A percentile compares a stretch with the other conserved stretches of the same genome.
phyloP scores from a whole-genome alignment of 2,888 invertebrate species.

The Leistus spinibarbis region DNA sequence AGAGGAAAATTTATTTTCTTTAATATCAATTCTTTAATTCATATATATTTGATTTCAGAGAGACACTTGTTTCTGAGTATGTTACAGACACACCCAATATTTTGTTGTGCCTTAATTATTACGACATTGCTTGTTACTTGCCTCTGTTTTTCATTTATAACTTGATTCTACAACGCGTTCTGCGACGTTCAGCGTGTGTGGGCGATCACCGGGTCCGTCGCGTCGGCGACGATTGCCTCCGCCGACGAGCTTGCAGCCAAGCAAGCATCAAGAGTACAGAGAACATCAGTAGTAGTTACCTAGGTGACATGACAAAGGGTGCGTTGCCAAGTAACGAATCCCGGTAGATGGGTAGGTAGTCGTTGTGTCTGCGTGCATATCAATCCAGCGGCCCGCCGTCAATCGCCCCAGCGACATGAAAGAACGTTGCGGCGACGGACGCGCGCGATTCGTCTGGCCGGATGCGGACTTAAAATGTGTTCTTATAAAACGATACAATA shows the following conservation, averaged over 20 bases:
- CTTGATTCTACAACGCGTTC: too few species aligned
- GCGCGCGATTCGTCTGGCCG: neutral
- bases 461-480: conserved; percentile 8
- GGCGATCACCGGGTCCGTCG: neutral
- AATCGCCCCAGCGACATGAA: neutral
- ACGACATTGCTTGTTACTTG: neutral
- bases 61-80: too few species aligned
- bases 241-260: neutral
- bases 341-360: conserved; percentile 51
- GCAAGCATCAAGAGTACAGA: too few species aligned
- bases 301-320: conserved; percentile 57
- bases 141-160: too few species aligned
- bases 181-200: too few species aligned
- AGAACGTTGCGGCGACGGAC: neutral
- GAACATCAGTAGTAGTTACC: conserved; percentile 52
- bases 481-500: conserved; percentile 6
- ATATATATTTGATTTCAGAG: too few species aligned
- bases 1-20: too few species aligned
- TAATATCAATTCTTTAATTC: too few species aligned
- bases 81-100: too few species aligned
- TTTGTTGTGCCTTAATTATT: neutral
- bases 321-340: conserved; percentile 57
- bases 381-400: conserved; percentile 41
- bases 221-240: neutral
- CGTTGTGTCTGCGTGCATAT: conserved; percentile 52